phyloP scores from a whole-genome alignment of 2,888 invertebrate species.

The Ischnus inquisitorius region DNA sequence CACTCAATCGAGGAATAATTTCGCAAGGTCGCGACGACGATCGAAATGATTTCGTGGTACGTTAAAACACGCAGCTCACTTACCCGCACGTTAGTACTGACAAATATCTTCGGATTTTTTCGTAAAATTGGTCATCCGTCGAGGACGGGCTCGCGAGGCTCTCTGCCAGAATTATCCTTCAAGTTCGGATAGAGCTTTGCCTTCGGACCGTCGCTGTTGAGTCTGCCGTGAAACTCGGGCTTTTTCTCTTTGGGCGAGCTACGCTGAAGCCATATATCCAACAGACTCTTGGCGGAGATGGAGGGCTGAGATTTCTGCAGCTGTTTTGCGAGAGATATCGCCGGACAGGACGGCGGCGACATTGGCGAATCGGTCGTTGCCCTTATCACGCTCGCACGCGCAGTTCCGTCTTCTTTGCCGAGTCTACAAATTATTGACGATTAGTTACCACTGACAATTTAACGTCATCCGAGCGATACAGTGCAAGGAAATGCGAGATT shows the following conservation, averaged over 20 bases:
- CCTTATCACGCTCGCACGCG: constrained; percentile 88
- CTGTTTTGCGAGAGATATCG: constrained; percentile 79
- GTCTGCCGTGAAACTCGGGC: constrained; percentile 88
- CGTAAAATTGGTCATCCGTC: constrained; percentile 76
- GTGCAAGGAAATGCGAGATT: too few relatives aligned
- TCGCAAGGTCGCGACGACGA: background rate
- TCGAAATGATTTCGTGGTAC: background rate
- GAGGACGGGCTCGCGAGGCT: constrained; percentile 83
- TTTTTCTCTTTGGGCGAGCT: constrained; percentile 86
- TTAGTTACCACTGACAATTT: too few relatives aligned
- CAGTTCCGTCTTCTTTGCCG: constrained; percentile 83
- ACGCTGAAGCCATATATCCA: constrained; percentile 89
- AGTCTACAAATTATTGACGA: constrained; percentile 71
- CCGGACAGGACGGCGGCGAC: constrained; percentile 90
- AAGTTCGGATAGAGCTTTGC: constrained; percentile 93
- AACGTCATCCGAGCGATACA: too few relatives aligned
- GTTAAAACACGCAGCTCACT: constrained; percentile 23
- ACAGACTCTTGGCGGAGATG: constrained; percentile 87
- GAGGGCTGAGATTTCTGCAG: constrained; percentile 81
- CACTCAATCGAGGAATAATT: constrained; percentile 5
- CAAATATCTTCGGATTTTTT: constrained; percentile 73
- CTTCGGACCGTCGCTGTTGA: constrained; percentile 86
- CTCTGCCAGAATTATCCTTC: constrained; percentile 86
- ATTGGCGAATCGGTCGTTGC: constrained; percentile 95
- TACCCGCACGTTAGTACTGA: constrained; percentile 81